Evolutionary conservation across 2,797 vertebrate genomes (phyloP).

Genomic region (Enteromius anoplus): DNA sequence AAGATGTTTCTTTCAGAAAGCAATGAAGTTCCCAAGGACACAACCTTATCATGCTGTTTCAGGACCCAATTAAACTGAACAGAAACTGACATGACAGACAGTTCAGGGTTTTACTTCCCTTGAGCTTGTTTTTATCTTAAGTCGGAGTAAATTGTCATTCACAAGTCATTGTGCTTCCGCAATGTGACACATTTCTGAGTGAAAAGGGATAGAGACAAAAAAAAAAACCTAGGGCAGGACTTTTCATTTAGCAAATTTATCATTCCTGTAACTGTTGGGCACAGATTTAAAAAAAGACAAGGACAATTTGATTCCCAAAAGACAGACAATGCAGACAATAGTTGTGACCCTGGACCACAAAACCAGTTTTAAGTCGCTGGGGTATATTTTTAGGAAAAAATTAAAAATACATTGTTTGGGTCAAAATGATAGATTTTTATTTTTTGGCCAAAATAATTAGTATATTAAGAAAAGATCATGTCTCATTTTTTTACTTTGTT

Average conservation of each 20-base stretch:
- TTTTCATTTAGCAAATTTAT: neutral
- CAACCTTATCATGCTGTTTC: neutral
- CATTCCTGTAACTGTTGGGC: neutral
- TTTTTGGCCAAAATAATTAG: too few species aligned
- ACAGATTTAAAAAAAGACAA: neutral
- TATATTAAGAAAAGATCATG: too few species aligned
- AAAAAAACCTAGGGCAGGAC: neutral
- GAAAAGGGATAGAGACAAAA: neutral
- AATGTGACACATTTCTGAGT: neutral
- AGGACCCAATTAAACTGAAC: conserved; percentile 17
- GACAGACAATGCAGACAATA: too few species aligned
- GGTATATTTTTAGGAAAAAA: too few species aligned
- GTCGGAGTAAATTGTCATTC: neutral
- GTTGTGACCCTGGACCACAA: too few species aligned
- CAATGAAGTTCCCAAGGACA: conserved; percentile 6
- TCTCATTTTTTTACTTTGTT: neutral
- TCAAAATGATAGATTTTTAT: too few species aligned
- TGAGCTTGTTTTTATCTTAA: conserved; percentile 8
- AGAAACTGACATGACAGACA: neutral
- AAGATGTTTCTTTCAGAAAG: conserved; percentile 13
- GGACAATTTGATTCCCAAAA: neutral
- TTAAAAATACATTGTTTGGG: too few species aligned
- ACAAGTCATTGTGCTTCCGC: neutral
- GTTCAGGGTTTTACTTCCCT: neutral
- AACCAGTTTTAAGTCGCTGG: too few species aligned